A percentile compares a stretch with the other conserved stretches of the same genome.
Conservation (phyloP, 2,113 vertebrate species). For the Hippocampus abdominalis region DNA sequence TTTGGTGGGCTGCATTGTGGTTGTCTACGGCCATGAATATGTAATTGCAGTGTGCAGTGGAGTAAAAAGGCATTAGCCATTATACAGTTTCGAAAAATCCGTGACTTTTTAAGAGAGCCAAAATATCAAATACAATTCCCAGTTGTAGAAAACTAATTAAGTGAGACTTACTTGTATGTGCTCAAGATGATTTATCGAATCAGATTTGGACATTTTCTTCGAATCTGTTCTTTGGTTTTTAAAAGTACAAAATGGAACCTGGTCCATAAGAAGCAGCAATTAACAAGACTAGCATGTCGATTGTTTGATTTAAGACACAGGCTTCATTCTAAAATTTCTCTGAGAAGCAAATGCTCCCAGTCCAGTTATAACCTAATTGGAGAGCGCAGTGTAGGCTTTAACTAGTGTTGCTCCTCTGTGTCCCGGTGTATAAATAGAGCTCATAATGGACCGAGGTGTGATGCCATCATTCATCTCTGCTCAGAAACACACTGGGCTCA, state of each 20-base stretch:
- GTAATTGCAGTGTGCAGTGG: too few relatives aligned
- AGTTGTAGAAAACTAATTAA: too few relatives aligned
- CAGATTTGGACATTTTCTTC: not conserved
- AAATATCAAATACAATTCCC: too few relatives aligned
- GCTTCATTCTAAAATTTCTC: conserved; percentile 60
- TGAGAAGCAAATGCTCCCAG: conserved; percentile 66
- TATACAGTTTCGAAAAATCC: too few relatives aligned
- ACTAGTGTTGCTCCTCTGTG: conserved; percentile 74
- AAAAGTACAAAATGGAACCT: conserved; percentile 9
- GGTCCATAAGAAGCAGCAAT: conserved; percentile 3
- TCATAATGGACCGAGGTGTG: conserved; percentile 75
- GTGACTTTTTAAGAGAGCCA: too few relatives aligned
- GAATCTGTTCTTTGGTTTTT: not conserved
- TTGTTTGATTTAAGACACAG: conserved; percentile 63
- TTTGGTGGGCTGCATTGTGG: too few relatives aligned
- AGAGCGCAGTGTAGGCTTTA: conserved; percentile 60
- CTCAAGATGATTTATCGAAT: not conserved
- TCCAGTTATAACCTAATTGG: conserved; percentile 78
- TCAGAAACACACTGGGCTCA: conserved; percentile 75
- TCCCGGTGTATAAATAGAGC: conserved; percentile 77
- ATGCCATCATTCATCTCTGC: conserved; percentile 78
- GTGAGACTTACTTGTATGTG: too few relatives aligned
- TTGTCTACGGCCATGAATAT: too few relatives aligned
- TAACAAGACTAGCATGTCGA: conserved; percentile 25
- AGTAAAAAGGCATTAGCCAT: too few relatives aligned